Evolutionary conservation across 2,888 invertebrate genomes (phyloP).

Genomic region (Pseudococcus longispinus): DNA sequence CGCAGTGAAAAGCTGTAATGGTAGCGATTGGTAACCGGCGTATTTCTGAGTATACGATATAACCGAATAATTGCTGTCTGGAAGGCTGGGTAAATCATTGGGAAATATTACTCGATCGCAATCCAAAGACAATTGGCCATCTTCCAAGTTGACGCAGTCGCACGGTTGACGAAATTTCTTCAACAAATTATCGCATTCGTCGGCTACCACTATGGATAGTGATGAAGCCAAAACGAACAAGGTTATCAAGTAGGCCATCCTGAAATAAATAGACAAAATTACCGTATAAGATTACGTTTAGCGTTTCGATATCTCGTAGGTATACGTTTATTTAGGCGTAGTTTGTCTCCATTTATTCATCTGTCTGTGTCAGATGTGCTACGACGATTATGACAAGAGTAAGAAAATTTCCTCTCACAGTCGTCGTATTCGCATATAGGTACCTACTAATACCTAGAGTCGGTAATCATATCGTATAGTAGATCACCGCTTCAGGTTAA

Average conservation of each 20-base stretch:
- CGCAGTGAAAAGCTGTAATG: slow-evolving; percentile 70
- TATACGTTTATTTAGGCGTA: neutral
- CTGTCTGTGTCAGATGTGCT: neutral
- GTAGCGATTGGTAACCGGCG: slow-evolving; percentile 82
- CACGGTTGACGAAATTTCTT: slow-evolving; percentile 60
- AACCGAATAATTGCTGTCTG: slow-evolving; percentile 77
- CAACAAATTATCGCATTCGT: slow-evolving; percentile 59
- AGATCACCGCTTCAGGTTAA: slow-evolving; percentile 21
- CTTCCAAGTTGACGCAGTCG: slow-evolving; percentile 59
- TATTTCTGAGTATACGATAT: slow-evolving; percentile 79
- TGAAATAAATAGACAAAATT: neutral
- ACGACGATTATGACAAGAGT: neutral
- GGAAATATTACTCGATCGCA: slow-evolving; percentile 84
- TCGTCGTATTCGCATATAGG: neutral
- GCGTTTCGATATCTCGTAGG: neutral
- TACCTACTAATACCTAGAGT: neutral
- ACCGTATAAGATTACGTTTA: neutral
- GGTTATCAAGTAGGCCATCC: slow-evolving; percentile 43
- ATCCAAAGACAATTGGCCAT: slow-evolving; percentile 67
- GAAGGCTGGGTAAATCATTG: slow-evolving; percentile 77
- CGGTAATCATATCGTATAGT: neutral
- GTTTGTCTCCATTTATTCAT: neutral
- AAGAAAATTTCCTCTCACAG: neutral
- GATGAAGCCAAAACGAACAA: slow-evolving; percentile 46
- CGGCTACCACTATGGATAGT: neutral